phyloP scores from a whole-genome alignment of 2,113 vertebrate genomes.

The Camelus dromedarius region DNA sequence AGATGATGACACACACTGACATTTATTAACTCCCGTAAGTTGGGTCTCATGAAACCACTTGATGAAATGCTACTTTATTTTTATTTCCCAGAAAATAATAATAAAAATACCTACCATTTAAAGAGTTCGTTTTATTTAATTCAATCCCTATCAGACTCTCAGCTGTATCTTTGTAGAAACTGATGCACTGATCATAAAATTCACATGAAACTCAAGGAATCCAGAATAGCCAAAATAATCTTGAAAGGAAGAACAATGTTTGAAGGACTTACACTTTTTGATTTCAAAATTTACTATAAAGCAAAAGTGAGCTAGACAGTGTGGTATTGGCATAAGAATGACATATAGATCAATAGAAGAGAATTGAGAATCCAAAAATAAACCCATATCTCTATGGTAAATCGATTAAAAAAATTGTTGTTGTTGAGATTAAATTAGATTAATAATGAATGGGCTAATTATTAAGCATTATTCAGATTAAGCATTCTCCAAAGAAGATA shows the following conservation, averaged over 20 bases:
- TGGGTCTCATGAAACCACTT: neutral
- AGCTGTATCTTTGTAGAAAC: slow-evolving; percentile 17
- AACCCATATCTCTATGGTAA: neutral
- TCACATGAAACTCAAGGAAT: neutral
- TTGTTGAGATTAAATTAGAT: neutral
- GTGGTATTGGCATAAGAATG: neutral
- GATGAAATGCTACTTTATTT: neutral
- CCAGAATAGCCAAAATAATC: neutral
- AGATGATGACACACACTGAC: neutral
- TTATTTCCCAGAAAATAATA: slow-evolving; percentile 12
- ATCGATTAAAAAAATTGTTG: neutral
- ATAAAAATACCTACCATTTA: neutral
- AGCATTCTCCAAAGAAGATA: neutral
- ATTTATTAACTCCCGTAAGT: neutral
- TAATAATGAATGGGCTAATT: neutral
- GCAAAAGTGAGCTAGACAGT: neutral
- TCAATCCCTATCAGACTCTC: neutral
- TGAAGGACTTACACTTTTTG: neutral
- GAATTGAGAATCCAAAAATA: neutral
- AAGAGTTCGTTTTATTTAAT: neutral
- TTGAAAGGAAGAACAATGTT: neutral
- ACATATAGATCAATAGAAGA: neutral
- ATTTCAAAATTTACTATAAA: slow-evolving; percentile 51
- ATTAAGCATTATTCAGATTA: neutral
- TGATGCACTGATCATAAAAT: neutral